Conservation (phyloP, 2,113 vertebrate species). For the Hemibagrus wyckioides region DNA sequence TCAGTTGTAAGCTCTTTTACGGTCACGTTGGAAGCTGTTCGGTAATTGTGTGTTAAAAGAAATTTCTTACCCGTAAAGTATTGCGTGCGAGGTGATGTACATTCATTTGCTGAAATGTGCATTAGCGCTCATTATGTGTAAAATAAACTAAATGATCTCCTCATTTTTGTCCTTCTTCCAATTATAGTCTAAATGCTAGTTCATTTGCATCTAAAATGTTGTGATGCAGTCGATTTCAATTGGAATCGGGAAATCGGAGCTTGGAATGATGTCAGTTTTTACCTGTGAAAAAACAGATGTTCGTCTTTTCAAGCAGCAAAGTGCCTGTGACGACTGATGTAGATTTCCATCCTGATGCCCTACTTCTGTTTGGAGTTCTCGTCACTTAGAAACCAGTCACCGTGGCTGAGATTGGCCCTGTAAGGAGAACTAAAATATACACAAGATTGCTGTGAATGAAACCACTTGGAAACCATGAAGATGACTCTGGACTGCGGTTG, state of each 20-base stretch:
- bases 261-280: not conserved
- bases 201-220: not conserved
- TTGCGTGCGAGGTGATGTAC: not conserved
- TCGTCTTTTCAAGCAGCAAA: not conserved
- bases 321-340: not conserved
- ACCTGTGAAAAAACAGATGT: not conserved
- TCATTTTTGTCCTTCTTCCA: not conserved
- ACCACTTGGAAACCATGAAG: too few relatives aligned
- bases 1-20: conserved; percentile 11
- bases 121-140: not conserved
- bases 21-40: not conserved
- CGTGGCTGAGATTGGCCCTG: too few relatives aligned
- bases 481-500: too few relatives aligned
- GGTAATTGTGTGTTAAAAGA: not conserved
- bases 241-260: not conserved
- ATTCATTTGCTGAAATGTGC: not conserved
- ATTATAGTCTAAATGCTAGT: not conserved
- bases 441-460: too few relatives aligned
- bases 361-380: too few relatives aligned
- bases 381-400: too few relatives aligned
- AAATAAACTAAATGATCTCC: not conserved
- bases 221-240: not conserved
- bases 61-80: not conserved
- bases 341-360: not conserved
- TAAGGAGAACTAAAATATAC: too few relatives aligned